Evolutionary conservation across 2,113 vertebrate species (phyloP), one percentile per base, ranked within the genome.

Genomic region (Bubalus kerabau): DNA sequence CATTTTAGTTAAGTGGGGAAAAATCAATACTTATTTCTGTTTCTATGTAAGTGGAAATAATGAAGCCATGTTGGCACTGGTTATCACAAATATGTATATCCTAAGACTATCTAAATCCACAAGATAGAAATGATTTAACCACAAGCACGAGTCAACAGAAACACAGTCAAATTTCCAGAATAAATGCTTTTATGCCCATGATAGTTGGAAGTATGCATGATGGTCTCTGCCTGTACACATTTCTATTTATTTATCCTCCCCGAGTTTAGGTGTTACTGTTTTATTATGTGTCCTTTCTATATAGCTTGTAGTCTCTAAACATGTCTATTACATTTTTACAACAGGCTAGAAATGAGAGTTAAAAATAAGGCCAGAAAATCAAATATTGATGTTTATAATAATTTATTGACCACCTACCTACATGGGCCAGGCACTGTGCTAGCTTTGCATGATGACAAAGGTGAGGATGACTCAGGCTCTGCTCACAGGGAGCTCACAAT

Each of bases 321-420:
- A 23, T 13, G 57, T 86, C 15, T 60, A 40, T 16, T 85, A 54
- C 1, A 82, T 59, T 93, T 91, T 11, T n/a, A 83, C 3, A 6
- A 57, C 28, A 88, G 30, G n/a, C 30, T 97, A n/a, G 17, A 96
- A 83, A 95, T 2, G 57, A 84, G 88, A 91, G 67, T n/a, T 95
- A 60, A 93, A 97, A 91, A 87, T 54, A 57, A 91, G 91, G 83
- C 91, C 95, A 81, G 64, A 76, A 94, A 87, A 83, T 23, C 23
- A 85, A 91, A 60, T 24, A 74, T 54, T 57, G 30, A 40, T 80
- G 83, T 82, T 95, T 52, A 59, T 5, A 71, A 48, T 23, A 71
- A 87, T 81, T 94, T 94, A 86, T 89, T 67, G 24, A 43, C 10
- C 7, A 52, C 17, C 94, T 67, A 46, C 16, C 48, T 59, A 36